Conservation (phyloP, 2,113 vertebrate species). For the Percopsis transmontana region DNA sequence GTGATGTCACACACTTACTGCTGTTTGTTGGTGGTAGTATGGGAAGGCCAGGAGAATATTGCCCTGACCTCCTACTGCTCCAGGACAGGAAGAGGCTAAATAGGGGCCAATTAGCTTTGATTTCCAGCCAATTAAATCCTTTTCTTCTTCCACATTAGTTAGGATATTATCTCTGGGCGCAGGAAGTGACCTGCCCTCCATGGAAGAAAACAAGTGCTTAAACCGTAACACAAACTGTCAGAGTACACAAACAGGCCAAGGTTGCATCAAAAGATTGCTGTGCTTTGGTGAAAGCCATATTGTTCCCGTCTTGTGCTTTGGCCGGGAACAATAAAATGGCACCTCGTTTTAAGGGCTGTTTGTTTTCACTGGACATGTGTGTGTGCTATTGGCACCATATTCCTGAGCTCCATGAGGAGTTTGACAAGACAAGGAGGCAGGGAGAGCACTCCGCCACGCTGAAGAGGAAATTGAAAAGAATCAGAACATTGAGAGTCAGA, state of each 20-base stretch:
- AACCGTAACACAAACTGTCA: conserved; percentile 23
- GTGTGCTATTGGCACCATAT: conserved; percentile 44
- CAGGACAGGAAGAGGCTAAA: conserved; percentile 72
- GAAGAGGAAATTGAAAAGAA: conserved; percentile 90
- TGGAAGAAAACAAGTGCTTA: conserved; percentile 38
- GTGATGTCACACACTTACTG: conserved; percentile 31
- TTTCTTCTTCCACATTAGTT: conserved; percentile 58
- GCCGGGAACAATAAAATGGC: conserved; percentile 16
- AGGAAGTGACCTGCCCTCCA: conserved; percentile 49
- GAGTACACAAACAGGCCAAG: conserved; percentile 33
- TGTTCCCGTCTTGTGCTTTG: conserved; percentile 17
- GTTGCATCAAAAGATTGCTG: too few species aligned
- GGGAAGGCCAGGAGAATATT: conserved; percentile 39
- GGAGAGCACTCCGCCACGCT: conserved; percentile 76
- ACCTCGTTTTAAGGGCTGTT: conserved; percentile 21
- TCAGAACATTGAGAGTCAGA: conserved; percentile 84
- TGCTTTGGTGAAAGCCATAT: neutral
- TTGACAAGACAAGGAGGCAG: conserved; percentile 50
- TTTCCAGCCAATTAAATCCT: conserved; percentile 72
- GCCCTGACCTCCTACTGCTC: conserved; percentile 44
- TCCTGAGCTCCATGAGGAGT: conserved; percentile 21
- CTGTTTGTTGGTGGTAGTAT: conserved; percentile 48
- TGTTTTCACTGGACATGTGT: conserved; percentile 22
- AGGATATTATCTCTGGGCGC: conserved; percentile 66
- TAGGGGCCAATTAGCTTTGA: conserved; percentile 71